Base-by-base conservation (phyloP, 2,888 invertebrate genomes). In the Stictocephala bisonia region DNA sequence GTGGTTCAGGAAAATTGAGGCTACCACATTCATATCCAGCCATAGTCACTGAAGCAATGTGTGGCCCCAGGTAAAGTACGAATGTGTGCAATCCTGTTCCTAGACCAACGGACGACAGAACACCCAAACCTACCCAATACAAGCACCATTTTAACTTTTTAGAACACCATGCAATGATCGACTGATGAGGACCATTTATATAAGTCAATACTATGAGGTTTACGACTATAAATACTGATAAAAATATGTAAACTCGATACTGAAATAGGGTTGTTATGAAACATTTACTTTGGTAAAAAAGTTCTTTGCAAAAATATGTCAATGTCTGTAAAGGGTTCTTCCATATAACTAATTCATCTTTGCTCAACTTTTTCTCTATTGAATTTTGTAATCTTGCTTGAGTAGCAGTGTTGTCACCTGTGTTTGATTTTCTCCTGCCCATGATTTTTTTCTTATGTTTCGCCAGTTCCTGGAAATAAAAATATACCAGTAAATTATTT, bases 51-150 rank as follows among this genome's bases (percentile, higher is more conserved):
- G 95, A 90, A 74, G 99, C 99, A 86, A 99, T 99, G 83, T 98
- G 98, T 27, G 99, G 99, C n/a, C 99, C 99, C 82, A 99, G 86
- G 85, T 99, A 99, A 75, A 99, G 87, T 68, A 99, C 88, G 87
- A 99, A 99, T 75, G 99, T 99, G 85, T 99, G 99, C 69, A 99
- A 89, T 0, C 99, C 99, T 0, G 98, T 98, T 48, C 99, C 99
- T 68, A 99, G 88, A 0, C 99, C 99, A 73, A 99, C 97, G 0
- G 97, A 97, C 40, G 98, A 98, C 79, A 99, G 89, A 41, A 99
- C 93, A 15, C 99, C 99, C 58, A 97, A 88, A n/a, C 93, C 91
- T 76, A 96, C 88, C 97, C 97, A 97, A 86, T 95, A 96, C 11
- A 91, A 86, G 87, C 91, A 93, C 93, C 94, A 94, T 66, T 71